Evolutionary conservation across 1,140 invertebrate genomes (phyloP), one percentile per base, ranked within the genome.

Genomic region (Bilobella aurantiaca): DNA sequence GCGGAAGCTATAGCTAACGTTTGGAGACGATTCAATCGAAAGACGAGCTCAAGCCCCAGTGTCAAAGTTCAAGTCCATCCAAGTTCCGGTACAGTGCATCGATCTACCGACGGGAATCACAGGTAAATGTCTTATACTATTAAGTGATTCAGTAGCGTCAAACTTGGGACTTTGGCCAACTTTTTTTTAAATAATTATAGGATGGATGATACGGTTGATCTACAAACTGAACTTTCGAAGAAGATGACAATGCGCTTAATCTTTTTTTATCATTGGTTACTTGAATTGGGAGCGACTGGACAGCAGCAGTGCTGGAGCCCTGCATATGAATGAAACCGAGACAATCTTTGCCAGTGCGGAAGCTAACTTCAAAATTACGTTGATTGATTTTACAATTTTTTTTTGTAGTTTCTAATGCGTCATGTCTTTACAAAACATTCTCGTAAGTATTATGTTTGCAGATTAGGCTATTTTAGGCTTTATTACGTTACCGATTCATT

Each of bases 201-300:
- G 8, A 28, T n/a, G n/a, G n/a, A 16, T 23, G 8, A 53, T 16
- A 12, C 49, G 8, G 5, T 47, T 5, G 34, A 23, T 3, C 37
- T 16, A 23, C 2, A 63, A 18, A 18, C 37, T n/a, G 68, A 64
- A 37, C 0, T 62, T n/a, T 21, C 34, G 2, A 60, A 66, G 49
- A 28, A 64, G 3, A 64, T 66, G 64, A 58, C 57, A 0, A 47
- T 58, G 30, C n/a, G 66, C n/a, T 58, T 58, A 2, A 65, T 67
- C 27, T 67, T 67, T 42, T 70, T 70, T 31, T 37, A 65, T 5
- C 69, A 70, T 31, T 70, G 69, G 69, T 31, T 70, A 8, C 59
- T 70, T 25, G 69, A 70, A 58, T 31, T 70, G 16, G 69, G 37
- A 32, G 69, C 69, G 21, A 70, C 67, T 58, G 42, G 65, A 5